phyloP scores from a whole-genome alignment of 1,140 invertebrate species.

The Neodiprion virginianus region DNA sequence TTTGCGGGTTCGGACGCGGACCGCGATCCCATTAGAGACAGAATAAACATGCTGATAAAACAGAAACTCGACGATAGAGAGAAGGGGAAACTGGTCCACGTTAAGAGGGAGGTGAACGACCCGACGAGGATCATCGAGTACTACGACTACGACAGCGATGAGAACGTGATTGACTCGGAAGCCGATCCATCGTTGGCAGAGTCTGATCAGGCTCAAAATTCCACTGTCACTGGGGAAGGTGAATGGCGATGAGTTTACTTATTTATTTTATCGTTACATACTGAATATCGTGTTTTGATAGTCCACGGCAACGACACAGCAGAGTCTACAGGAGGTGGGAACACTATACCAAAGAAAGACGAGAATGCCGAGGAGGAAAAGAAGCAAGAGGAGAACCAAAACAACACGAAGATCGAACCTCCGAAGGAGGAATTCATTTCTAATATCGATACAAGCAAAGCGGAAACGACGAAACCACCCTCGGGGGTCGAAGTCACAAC shows the following conservation, averaged over 20 bases:
- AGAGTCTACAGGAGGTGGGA: no score
- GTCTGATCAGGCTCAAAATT: not conserved
- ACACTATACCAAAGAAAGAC: slow-evolving; percentile 23
- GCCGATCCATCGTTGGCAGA: not conserved
- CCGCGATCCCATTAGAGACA: slow-evolving; percentile 25
- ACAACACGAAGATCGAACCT: slow-evolving; percentile 20
- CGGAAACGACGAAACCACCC: not conserved
- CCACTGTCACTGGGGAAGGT: no score
- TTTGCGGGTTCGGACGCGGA: not conserved
- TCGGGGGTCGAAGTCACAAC: not conserved
- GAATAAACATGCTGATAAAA: slow-evolving; percentile 34
- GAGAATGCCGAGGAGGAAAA: slow-evolving; percentile 28
- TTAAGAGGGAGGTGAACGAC: slow-evolving; percentile 20
- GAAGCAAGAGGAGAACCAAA: slow-evolving; percentile 21
- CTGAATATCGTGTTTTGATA: no score
- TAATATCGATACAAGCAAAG: slow-evolving; percentile 1
- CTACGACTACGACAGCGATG: slow-evolving; percentile 41
- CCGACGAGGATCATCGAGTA: slow-evolving; percentile 35
- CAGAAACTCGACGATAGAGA: slow-evolving; percentile 27
- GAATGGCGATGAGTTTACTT: no score
- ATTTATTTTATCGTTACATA: no score
- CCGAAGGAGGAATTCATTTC: slow-evolving; percentile 36
- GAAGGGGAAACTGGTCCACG: not conserved
- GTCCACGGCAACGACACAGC: no score
- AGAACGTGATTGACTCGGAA: not conserved